Base-by-base conservation (phyloP, 2,797 vertebrate genomes). In the Gymnoscopelus braueri region DNA sequence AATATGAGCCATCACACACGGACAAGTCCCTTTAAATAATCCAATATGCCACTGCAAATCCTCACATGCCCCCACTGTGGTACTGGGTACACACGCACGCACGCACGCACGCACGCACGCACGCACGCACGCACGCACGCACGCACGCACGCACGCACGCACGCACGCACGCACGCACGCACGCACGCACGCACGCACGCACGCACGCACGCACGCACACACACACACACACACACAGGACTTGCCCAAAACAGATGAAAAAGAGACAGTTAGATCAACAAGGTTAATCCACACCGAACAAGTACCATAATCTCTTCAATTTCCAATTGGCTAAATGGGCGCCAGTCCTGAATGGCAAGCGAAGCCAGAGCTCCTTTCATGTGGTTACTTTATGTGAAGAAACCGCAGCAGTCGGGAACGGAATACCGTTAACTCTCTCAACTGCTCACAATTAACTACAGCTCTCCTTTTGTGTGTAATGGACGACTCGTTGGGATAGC, bases 21-120 rank as follows among this genome's bases (percentile, higher is more conserved):
- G 52, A 55, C 13, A 55, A 24, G 48, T 50, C 24, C 44, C 65
- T 74, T 69, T 49, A 60, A 44, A 44, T 74, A 69, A 78, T 68
- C 71, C 64, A 78, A 73, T 71, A 72, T 32, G 29, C 57, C 69
- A 72, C 54, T 62, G 48, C 56, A 66, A 80, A 71, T 60, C 48
- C 48, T 72, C 52, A 60, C 26, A 15, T 53, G 54, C 72, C 66
- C 51, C 48, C 53, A 24, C 29, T 3, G 51, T 61, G 26, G 62
- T 44, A 44, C 39, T 44, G 39, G 44, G 60, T 52, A 63, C 50
- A 75, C 15, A 39, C 35, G 65, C 29, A 39, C 74, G 71, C 60
- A 55, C 35, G 39, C 13, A 26, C 55, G 64, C 24, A 48, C 11
- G 60, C 60, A 64, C 26, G 2, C 26, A 29, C 26, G 2, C 26